Conservation (phyloP, 2,888 invertebrate genomes). For the Pollenia labialis region DNA sequence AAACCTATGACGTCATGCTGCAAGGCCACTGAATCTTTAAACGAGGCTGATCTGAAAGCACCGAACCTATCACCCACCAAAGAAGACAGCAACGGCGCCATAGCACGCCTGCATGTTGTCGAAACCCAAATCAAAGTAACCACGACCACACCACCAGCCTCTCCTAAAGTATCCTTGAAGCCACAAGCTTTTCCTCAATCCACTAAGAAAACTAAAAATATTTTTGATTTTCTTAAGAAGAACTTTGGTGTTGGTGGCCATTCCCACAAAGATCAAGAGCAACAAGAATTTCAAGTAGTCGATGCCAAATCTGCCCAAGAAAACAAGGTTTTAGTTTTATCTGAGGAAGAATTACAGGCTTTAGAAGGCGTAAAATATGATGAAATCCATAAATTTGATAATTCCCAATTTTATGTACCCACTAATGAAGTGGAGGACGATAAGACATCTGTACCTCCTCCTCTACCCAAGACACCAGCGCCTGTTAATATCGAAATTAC, state of each 20-base stretch:
- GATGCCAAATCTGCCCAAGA: background rate
- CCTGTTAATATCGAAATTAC: constrained; percentile 83
- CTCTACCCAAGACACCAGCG: constrained; percentile 78
- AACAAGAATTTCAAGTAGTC: background rate
- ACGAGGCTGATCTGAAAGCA: constrained; percentile 74
- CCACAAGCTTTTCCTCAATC: constrained; percentile 48
- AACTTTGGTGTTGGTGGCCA: constrained; percentile 80
- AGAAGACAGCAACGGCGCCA: constrained; percentile 77
- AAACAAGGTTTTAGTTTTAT: constrained; percentile 52
- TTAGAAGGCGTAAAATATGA: constrained; percentile 78
- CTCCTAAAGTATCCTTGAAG: constrained; percentile 73
- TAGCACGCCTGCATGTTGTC: constrained; percentile 81
- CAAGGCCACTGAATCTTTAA: constrained; percentile 77
- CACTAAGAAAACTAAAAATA: constrained; percentile 81
- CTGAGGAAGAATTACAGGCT: constrained; percentile 75
- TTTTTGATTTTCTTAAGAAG: constrained; percentile 84
- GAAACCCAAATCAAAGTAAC: constrained; percentile 83
- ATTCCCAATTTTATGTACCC: constrained; percentile 82
- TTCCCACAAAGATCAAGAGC: constrained; percentile 76
- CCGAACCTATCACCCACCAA: background rate
- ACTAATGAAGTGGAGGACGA: constrained; percentile 74
- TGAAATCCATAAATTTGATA: constrained; percentile 79
- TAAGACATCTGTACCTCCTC: constrained; percentile 67
- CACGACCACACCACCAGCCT: constrained; percentile 79
- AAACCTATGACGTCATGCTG: constrained; percentile 78